Percentiles rank a stretch among this genome's conserved stretches.
Conservation (phyloP, 2,113 vertebrate species). For the Brachyistius frenatus region DNA sequence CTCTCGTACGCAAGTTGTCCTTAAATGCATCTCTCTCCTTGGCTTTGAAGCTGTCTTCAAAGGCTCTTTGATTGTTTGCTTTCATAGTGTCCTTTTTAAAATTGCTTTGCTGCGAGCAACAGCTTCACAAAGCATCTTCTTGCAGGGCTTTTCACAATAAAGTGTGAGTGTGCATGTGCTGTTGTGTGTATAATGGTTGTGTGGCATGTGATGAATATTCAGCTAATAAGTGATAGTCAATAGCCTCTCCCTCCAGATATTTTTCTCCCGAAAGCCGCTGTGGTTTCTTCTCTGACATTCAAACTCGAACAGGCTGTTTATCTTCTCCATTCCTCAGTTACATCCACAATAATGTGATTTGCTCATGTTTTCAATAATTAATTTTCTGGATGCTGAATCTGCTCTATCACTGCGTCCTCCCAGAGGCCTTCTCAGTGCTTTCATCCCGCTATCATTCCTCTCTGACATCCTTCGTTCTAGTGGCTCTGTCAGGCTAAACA, state of each 20-base stretch:
- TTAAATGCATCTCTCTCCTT: conserved; percentile 54
- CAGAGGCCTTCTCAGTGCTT: conserved; percentile 57
- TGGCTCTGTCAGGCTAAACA: conserved; percentile 59
- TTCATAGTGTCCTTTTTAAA: conserved; percentile 58
- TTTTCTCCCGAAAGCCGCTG: conserved; percentile 44
- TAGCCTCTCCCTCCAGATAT: conserved; percentile 52
- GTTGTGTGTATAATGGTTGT: conserved; percentile 20
- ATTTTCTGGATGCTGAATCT: conserved; percentile 76
- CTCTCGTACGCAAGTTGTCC: conserved; percentile 35
- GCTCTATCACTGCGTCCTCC: conserved; percentile 54
- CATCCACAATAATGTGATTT: conserved; percentile 74
- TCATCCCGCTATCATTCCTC: conserved; percentile 69
- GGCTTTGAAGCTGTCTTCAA: conserved; percentile 73
- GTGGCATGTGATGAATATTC: conserved; percentile 65
- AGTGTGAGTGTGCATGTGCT: conserved; percentile 13
- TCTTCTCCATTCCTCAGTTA: conserved; percentile 66
- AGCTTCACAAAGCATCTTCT: conserved; percentile 44
- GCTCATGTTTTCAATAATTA: conserved; percentile 77
- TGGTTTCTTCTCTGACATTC: conserved; percentile 61
- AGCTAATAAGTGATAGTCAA: conserved; percentile 45
- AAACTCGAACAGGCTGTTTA: conserved; percentile 63
- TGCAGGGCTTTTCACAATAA: conserved; percentile 30
- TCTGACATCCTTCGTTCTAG: conserved; percentile 53
- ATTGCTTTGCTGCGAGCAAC: conserved; percentile 52
- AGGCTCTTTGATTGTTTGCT: conserved; percentile 62